These are phyloP conservation scores for Idaea biselata DNA, from an alignment of 2,888 invertebrate species.

Conservation along the genomic window DNA sequence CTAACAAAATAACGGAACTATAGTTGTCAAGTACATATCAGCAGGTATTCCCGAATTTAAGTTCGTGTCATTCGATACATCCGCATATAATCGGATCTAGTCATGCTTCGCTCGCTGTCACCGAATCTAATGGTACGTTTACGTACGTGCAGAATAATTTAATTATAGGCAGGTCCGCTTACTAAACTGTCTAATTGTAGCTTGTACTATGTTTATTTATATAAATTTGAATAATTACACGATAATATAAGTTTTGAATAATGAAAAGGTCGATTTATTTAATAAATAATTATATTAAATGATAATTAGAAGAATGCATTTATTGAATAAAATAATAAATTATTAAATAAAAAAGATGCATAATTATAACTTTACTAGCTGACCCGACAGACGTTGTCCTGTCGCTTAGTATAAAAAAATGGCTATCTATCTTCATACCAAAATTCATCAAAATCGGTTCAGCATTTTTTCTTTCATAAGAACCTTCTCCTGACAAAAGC, in stretches of 20 bases:
- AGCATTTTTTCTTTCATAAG: no score
- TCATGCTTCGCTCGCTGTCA: neutral
- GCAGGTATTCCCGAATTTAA: neutral
- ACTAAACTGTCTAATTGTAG: neutral
- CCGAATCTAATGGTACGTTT: neutral
- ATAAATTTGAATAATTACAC: neutral
- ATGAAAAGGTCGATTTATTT: neutral
- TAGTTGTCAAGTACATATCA: neutral
- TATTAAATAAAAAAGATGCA: no score
- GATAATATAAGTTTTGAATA: neutral
- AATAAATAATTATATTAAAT: no score
- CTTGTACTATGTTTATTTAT: neutral
- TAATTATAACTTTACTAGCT: no score
- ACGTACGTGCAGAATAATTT: neutral
- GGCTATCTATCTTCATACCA: no score
- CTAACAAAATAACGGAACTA: neutral
- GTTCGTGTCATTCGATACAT: neutral
- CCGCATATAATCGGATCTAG: neutral
- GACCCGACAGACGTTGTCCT: no score
- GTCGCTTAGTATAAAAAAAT: no score
- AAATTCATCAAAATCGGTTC: no score
- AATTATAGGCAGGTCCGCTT: neutral
- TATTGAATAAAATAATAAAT: no score
- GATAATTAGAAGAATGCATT: neutral
- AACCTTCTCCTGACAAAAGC: no score